A percentile compares a stretch with the other conserved stretches of the same genome.
Conservation (phyloP, 2,888 invertebrate genomes). For the Ochropleura leucogaster region DNA sequence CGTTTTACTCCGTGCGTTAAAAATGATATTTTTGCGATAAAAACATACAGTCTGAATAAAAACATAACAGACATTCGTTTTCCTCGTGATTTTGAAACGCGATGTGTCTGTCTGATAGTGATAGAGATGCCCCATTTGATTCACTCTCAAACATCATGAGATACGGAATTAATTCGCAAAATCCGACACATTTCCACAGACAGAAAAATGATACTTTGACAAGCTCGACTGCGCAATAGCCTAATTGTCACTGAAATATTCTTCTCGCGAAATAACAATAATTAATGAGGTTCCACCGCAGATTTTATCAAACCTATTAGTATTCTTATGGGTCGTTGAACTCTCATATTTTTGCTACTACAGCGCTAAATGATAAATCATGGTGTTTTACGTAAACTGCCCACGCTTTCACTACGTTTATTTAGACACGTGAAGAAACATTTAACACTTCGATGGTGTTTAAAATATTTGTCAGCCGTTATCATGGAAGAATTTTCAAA, state of each 20-base stretch:
- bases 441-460: slow-evolving; percentile 74
- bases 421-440: slow-evolving; percentile 72
- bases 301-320: slow-evolving; percentile 33
- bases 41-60: slow-evolving; percentile 18
- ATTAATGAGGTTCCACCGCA: slow-evolving; percentile 39
- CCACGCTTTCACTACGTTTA: slow-evolving; percentile 54
- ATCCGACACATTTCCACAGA: slow-evolving; percentile 37
- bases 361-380: slow-evolving; percentile 73
- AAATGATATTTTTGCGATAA: slow-evolving; percentile 27
- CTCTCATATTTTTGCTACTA: slow-evolving; percentile 54
- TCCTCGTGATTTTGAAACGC: slow-evolving; percentile 27
- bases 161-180: slow-evolving; percentile 44
- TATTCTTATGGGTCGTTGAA: slow-evolving; percentile 48
- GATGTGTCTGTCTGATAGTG: slow-evolving; percentile 40
- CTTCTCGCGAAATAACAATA: slow-evolving; percentile 28
- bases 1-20: slow-evolving; percentile 16
- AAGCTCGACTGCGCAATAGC: slow-evolving; percentile 35
- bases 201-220: slow-evolving; percentile 48
- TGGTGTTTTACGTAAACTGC: slow-evolving; percentile 67
- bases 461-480: slow-evolving; percentile 74
- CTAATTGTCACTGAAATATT: slow-evolving; percentile 50
- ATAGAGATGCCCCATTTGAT: slow-evolving; percentile 41
- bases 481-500: slow-evolving; percentile 64
- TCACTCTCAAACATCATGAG: slow-evolving; percentile 36
- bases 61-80: slow-evolving; percentile 40